Evolutionary conservation across 1,140 invertebrate genomes (phyloP).

Genomic region (Charaxes varanes): DNA sequence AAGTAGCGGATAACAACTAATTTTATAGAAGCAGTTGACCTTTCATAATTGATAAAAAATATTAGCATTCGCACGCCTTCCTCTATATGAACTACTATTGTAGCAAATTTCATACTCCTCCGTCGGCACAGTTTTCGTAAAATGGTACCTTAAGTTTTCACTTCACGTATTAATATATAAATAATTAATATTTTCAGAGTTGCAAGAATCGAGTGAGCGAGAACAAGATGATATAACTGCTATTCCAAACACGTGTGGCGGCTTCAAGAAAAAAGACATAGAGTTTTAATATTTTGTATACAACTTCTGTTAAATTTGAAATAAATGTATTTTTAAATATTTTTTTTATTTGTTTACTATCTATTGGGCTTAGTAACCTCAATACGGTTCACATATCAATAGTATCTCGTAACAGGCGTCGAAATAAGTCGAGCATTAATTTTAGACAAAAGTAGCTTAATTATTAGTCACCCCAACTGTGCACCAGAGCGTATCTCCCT

Average conservation of each 20-base stretch:
- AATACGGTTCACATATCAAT: too few species aligned
- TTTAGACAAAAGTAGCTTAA: conserved; percentile 66
- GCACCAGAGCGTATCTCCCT: conserved; percentile 71
- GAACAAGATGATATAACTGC: conserved; percentile 79
- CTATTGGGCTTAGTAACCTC: too few species aligned
- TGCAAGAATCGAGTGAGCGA: conserved; percentile 79
- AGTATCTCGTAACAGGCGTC: too few species aligned
- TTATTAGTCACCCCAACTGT: conserved; percentile 74
- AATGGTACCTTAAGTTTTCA: too few species aligned
- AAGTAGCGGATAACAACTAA: too few species aligned
- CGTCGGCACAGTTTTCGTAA: too few species aligned
- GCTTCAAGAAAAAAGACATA: conserved; percentile 71
- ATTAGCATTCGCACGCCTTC: too few species aligned
- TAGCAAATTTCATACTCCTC: too few species aligned
- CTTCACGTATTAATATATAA: too few species aligned
- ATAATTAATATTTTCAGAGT: conserved; percentile 69
- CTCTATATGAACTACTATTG: too few species aligned
- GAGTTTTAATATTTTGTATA: conserved; percentile 72
- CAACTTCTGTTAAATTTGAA: not conserved
- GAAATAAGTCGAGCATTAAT: conserved; percentile 58
- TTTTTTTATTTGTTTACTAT: not conserved
- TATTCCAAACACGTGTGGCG: conserved; percentile 53
- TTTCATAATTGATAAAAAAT: too few species aligned
- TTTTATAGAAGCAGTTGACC: too few species aligned
- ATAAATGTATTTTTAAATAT: conserved; percentile 2